Evolutionary conservation across 2,113 vertebrate species (phyloP), one percentile per base, ranked within the genome.

Genomic region (Tenrec ecaudatus): DNA sequence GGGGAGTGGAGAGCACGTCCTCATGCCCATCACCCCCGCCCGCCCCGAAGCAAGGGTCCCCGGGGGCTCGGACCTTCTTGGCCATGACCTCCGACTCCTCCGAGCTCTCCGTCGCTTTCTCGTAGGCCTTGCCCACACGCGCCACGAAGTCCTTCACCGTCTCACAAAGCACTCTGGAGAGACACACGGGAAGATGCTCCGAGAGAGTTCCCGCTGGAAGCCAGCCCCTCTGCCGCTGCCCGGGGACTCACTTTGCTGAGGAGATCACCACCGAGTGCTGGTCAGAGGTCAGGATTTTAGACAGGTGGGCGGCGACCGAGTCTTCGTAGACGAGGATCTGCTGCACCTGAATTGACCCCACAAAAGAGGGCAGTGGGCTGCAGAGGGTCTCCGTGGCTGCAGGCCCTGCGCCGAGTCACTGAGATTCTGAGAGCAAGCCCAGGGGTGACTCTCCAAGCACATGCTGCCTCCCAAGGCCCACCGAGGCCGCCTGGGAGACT

Each of bases 121-220:
- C 99, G 0, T 99, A 99, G 4, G 99, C 99, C 95, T 99, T 99
- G 3, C 99, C 99, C 66, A 99, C 99, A 33, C 99, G 99, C 75
- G 99, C 99, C 94, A 99, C 99, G 43, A 99, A 99, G 97, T 99
- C 99, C 98, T 99, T 99, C 93, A 99, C 99, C 0, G 99, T 99
- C 97, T 99, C 99, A 90, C 99, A 99, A 84, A 99, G 98, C 80
- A 99, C 99, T 95, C 99, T 99, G 97, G 4, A 25, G 82, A 86
- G 19, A 58, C 0, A 83, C 14, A 38, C 1, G 88, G 86, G 96
- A 22, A 36, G 86, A 91, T 25, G 73, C 84, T 90, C 53, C n/a
- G 33, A 94, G 84, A 62, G 66, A 88, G 77, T 22, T 58, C 82
- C 82, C 31, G 53, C 78, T 12, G 60, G 36, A 47, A 1, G 9